phyloP scores from a whole-genome alignment of 2,113 vertebrate species.

The Chionodraco myersi region DNA sequence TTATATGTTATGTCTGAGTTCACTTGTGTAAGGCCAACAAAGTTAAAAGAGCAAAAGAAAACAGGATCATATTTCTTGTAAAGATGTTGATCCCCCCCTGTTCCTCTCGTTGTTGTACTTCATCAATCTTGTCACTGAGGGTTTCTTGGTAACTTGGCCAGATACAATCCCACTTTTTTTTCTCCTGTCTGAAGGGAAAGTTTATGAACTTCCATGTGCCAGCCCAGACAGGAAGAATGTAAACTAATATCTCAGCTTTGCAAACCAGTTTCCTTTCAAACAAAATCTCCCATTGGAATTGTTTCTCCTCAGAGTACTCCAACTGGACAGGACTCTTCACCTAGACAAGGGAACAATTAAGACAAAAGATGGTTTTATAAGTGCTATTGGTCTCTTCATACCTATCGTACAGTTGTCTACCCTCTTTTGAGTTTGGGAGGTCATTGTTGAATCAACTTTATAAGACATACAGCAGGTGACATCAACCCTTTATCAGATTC shows the following conservation, averaged over 20 bases:
- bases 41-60: neutral
- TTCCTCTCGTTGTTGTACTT: constrained; percentile 40
- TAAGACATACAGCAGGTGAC: too few relatives aligned
- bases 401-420: neutral
- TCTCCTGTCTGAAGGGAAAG: constrained; percentile 73
- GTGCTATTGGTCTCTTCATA: neutral
- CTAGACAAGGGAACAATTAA: constrained; percentile 40
- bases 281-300: constrained; percentile 54
- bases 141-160: constrained; percentile 57
- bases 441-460: too few relatives aligned
- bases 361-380: neutral
- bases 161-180: constrained; percentile 61
- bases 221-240: constrained; percentile 68
- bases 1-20: neutral
- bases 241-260: neutral
- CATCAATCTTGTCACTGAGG: constrained; percentile 9
- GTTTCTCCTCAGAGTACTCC: constrained; percentile 3
- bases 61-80: neutral
- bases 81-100: constrained; percentile 46
- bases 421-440: too few relatives aligned
- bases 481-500: too few relatives aligned
- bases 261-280: neutral
- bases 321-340: constrained; percentile 34
- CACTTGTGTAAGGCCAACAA: neutral
- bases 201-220: constrained; percentile 79